A percentile compares a stretch with the other conserved stretches of the same genome.
Evolutionary conservation across 2,113 vertebrate species (phyloP).

Genomic region (Jacana jacana): DNA sequence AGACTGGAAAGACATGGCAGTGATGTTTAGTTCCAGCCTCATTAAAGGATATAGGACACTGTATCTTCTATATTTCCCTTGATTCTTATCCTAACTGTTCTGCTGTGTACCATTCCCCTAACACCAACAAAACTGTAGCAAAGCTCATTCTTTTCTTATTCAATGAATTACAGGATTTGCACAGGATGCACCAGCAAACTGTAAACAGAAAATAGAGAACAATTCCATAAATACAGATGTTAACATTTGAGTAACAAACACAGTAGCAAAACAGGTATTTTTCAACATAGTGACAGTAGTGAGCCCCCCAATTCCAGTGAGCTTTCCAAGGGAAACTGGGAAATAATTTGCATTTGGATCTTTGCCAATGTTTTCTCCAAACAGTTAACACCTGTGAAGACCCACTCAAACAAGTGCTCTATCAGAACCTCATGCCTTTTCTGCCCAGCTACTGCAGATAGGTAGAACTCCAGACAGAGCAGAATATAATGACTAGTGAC

Average conservation of each 20-base stretch:
- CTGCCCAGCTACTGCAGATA: background rate
- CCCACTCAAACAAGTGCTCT: background rate
- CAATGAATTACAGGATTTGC: slow-evolving; percentile 37
- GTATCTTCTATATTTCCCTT: background rate
- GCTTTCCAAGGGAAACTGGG: background rate
- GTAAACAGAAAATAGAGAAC: slow-evolving; percentile 26
- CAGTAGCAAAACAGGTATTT: background rate
- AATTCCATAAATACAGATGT: background rate
- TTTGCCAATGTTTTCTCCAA: background rate
- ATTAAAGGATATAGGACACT: background rate
- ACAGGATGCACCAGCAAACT: slow-evolving; percentile 23
- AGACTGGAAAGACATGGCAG: slow-evolving; percentile 35
- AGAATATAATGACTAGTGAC: background rate
- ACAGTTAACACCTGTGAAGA: background rate
- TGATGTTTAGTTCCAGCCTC: slow-evolving; percentile 43
- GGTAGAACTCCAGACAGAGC: background rate
- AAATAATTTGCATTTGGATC: background rate
- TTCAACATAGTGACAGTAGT: background rate
- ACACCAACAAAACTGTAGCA: background rate
- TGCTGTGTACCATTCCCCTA: background rate
- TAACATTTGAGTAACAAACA: background rate
- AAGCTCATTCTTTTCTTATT: background rate
- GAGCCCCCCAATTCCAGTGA: background rate
- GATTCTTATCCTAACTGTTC: background rate
- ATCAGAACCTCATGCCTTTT: background rate